Conservation (phyloP, 2,888 invertebrate species). For the Sarcophaga variegata region DNA sequence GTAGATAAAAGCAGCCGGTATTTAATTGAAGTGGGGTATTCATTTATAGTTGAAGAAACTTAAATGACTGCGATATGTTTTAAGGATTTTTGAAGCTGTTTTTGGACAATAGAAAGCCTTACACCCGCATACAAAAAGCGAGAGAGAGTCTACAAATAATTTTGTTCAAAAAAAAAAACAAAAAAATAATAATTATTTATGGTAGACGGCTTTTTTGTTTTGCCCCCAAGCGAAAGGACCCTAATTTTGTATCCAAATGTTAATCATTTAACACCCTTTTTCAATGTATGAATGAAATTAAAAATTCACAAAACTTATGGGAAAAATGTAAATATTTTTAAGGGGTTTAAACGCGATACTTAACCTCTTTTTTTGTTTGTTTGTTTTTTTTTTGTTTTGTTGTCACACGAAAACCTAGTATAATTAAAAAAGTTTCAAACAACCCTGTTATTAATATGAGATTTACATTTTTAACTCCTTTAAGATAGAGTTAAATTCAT, state of each 20-base stretch:
- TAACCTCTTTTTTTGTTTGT: too few relatives aligned
- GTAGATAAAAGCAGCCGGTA: not conserved
- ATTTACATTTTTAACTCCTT: too few relatives aligned
- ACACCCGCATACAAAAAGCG: not conserved
- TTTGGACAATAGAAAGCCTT: not conserved
- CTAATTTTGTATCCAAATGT: conserved; percentile 9
- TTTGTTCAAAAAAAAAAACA: too few relatives aligned
- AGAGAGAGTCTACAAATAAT: not conserved
- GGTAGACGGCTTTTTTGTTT: too few relatives aligned
- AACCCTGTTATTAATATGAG: too few relatives aligned
- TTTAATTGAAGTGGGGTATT: conserved; percentile 5
- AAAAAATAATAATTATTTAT: too few relatives aligned
- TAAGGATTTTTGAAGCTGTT: not conserved
- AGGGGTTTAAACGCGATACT: not conserved
- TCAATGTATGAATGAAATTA: not conserved
- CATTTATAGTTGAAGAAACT: not conserved
- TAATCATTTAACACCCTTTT: not conserved
- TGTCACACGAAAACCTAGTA: too few relatives aligned
- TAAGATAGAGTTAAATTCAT: too few relatives aligned
- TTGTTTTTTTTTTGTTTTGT: too few relatives aligned
- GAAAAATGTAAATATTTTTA: not conserved
- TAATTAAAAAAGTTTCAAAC: too few relatives aligned
- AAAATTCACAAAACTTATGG: not conserved
- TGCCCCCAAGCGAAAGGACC: not conserved
- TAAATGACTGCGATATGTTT: not conserved